Evolutionary conservation across 2,888 invertebrate species (phyloP).

Genomic region (Rotaria macrura): DNA sequence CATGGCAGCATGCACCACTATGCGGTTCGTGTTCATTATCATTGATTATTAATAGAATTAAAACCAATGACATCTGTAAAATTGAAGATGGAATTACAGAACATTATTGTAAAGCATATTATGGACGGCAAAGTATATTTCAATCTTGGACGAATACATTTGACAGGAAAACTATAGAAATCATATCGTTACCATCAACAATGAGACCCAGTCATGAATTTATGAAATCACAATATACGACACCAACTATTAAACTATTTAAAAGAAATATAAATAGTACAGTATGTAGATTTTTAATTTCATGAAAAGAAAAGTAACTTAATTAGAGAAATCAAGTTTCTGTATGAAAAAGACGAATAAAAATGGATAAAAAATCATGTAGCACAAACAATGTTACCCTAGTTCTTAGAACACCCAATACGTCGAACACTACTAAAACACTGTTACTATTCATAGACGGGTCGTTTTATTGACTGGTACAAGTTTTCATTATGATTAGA

Average conservation of each 20-base stretch:
- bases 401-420: too few relatives aligned
- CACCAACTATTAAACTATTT: background rate
- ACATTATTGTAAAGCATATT: conserved; percentile 16
- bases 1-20: background rate
- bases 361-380: too few relatives aligned
- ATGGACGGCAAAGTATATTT: background rate
- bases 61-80: background rate
- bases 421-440: too few relatives aligned
- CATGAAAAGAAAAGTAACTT: too few relatives aligned
- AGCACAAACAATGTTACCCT: too few relatives aligned
- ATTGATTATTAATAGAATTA: background rate
- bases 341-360: background rate
- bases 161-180: background rate
- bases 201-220: background rate
- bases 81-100: conserved; percentile 11
- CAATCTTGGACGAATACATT: background rate
- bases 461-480: too few relatives aligned
- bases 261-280: background rate
- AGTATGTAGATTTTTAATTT: background rate
- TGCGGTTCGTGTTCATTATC: conserved; percentile 1
- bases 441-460: too few relatives aligned
- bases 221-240: background rate
- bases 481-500: too few relatives aligned
- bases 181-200: background rate
- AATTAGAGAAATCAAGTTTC: background rate